Conservation (phyloP, 2,888 invertebrate species). For the Portevinia maculata region DNA sequence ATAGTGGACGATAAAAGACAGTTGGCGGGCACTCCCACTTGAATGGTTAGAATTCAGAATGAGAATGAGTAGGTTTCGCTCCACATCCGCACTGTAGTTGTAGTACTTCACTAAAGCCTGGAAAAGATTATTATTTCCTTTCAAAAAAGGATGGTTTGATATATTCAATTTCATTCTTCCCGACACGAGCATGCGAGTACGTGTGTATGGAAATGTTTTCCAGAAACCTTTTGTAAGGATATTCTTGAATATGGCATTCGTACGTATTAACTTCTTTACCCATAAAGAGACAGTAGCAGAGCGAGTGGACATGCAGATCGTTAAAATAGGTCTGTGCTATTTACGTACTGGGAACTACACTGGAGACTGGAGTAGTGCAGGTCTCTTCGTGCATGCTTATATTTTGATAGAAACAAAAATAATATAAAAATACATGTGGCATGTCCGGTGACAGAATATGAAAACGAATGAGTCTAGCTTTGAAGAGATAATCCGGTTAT, state of each 20-base stretch:
- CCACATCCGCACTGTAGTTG: background rate
- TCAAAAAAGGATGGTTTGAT: conserved; percentile 4
- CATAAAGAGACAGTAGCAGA: conserved; percentile 20
- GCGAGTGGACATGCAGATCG: background rate
- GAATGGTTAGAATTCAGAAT: background rate
- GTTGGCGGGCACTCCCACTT: conserved; percentile 3
- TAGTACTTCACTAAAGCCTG: conserved; percentile 4
- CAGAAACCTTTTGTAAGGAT: conserved; percentile 42
- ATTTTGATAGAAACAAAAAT: background rate
- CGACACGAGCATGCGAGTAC: background rate
- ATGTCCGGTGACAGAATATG: conserved; percentile 20
- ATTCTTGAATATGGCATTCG: conserved; percentile 53
- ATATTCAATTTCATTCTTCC: conserved; percentile 24
- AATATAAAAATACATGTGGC: conserved; percentile 26
- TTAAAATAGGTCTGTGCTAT: background rate
- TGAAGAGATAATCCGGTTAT: conserved; percentile 27
- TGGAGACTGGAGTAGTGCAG: background rate
- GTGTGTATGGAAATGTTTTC: conserved; percentile 26
- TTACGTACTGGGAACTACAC: no score
- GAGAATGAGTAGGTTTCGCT: background rate
- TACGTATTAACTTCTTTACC: conserved; percentile 40
- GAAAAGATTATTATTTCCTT: conserved; percentile 15
- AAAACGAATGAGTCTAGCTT: conserved; percentile 11
- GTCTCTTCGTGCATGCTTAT: background rate
- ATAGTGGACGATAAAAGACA: conserved; percentile 20